Base-by-base conservation (phyloP, 2,113 vertebrate genomes). In the Onychostruthus taczanowskii region DNA sequence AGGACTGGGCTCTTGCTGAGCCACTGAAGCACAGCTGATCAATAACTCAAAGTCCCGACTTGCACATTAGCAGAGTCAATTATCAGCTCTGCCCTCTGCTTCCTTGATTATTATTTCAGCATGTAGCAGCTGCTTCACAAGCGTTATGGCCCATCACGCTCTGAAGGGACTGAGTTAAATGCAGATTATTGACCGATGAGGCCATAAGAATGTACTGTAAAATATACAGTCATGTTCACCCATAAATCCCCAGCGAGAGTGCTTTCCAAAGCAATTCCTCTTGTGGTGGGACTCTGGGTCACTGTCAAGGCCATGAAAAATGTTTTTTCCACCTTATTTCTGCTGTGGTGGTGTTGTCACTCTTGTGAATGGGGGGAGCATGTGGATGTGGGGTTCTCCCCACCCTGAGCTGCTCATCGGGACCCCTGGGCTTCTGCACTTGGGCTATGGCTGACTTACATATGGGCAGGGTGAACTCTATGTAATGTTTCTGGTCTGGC, bases 41-140 rank as follows among this genome's bases (percentile, higher is more conserved):
- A 93, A 97, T 97, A 97, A 96, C 93, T 94, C 95, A 72, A 84
- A 90, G 63, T 89, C 95, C 89, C 70, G 1, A 95, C 84, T 95
- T 80, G 87, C 92, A 94, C 94, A 96, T 97, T 96, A 97, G 75
- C 87, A 79, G 86, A 96, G 92, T 97, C 95, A 95, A 96, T 97
- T 96, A 97, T 94, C 92, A 94, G 82, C 89, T 95, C 95, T 94
- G 91, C 96, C 94, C 95, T 96, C 90, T 91, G 96, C 93, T 96
- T 96, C 92, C 95, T 95, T 97, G 96, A 94, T 97, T 97, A 97
- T 96, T 97, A 96, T 97, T 97, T 97, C 95, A 97, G 95, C 78
- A 70, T 95, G 97, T 84, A 95, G 87, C 96, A 96, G 95, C 97
- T 97, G 97, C 61, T 97, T 94, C 12, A 6, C 93, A 77, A 94